Percentiles rank a stretch among this genome's conserved stretches.
phyloP scores from a whole-genome alignment of 2,888 invertebrate species.

The Hermaeophaga mercurialis region DNA sequence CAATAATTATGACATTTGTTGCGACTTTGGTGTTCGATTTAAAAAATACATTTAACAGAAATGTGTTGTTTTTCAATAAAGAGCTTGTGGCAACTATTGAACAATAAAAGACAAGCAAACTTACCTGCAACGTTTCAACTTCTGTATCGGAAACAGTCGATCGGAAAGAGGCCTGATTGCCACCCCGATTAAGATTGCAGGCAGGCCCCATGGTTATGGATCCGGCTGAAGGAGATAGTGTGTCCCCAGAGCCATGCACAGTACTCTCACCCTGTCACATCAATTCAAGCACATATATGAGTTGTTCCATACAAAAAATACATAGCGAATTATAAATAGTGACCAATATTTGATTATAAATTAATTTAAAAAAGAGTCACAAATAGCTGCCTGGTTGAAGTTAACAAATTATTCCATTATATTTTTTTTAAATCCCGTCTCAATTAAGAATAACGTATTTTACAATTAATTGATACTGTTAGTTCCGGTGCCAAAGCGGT shows the following conservation, averaged over 20 bases:
- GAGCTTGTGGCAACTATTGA: too few species aligned
- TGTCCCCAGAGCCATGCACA: slow-evolving; percentile 69
- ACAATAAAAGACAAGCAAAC: slow-evolving; percentile 49
- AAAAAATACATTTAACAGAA: too few species aligned
- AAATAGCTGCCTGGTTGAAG: slow-evolving; percentile 1
- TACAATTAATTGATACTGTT: too few species aligned
- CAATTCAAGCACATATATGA: slow-evolving; percentile 51
- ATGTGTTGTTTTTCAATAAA: too few species aligned
- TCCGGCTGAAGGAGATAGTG: slow-evolving; percentile 68
- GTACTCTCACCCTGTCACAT: slow-evolving; percentile 64
- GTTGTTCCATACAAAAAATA: slow-evolving; percentile 28
- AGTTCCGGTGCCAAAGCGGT: too few species aligned
- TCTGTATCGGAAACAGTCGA: slow-evolving; percentile 95
- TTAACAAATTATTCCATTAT: neutral
- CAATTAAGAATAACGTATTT: too few species aligned
- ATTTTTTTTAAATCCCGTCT: neutral
- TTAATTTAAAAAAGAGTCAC: neutral
- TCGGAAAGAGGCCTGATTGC: slow-evolving; percentile 76
- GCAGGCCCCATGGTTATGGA: slow-evolving; percentile 79
- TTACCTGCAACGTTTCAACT: slow-evolving; percentile 87
- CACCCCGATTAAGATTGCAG: slow-evolving; percentile 73
- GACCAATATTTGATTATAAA: neutral
- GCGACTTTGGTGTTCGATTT: too few species aligned
- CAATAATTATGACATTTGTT: too few species aligned
- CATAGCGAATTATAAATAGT: slow-evolving; percentile 13